These are phyloP conservation scores for Cotesia congregata DNA, from an alignment of 2,888 invertebrate species.

Conservation along the genomic window DNA sequence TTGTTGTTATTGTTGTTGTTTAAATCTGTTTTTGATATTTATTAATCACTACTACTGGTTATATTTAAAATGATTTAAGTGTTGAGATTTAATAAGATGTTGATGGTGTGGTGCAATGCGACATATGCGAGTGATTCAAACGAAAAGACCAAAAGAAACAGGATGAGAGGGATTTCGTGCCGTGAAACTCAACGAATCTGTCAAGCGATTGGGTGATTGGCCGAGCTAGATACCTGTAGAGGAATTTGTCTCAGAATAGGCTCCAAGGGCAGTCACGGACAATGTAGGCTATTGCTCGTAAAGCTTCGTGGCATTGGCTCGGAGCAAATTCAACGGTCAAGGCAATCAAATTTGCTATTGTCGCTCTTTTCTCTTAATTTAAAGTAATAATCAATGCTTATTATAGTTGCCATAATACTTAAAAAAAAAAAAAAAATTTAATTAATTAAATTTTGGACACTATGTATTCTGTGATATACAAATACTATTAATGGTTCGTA, in stretches of 20 bases:
- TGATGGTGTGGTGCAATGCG: conserved; percentile 16
- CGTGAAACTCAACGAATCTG: conserved; percentile 3
- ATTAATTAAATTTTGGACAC: background rate
- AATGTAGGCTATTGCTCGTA: conserved; percentile 38
- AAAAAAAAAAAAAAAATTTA: too few species aligned
- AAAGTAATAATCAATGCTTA: background rate
- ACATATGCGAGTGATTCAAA: background rate
- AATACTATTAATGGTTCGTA: background rate
- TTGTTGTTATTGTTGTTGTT: too few species aligned
- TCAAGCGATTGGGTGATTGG: conserved; percentile 34
- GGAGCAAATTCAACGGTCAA: conserved; percentile 33
- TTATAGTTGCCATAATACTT: background rate
- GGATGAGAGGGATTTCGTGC: conserved; percentile 11
- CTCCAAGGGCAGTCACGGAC: conserved; percentile 36
- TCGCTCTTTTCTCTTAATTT: background rate
- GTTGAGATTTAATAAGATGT: conserved; percentile 2
- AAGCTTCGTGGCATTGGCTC: conserved; percentile 33
- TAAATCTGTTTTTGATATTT: too few species aligned
- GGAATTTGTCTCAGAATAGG: conserved; percentile 43
- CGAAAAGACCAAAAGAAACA: conserved; percentile 11
- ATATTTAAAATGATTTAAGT: background rate
- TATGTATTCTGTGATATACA: background rate
- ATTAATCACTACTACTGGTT: background rate
- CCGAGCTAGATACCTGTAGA: conserved; percentile 33
- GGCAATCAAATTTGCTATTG: conserved; percentile 14